Conservation (phyloP, 1,140 invertebrate genomes). For the Drosophila pallidifrons region DNA sequence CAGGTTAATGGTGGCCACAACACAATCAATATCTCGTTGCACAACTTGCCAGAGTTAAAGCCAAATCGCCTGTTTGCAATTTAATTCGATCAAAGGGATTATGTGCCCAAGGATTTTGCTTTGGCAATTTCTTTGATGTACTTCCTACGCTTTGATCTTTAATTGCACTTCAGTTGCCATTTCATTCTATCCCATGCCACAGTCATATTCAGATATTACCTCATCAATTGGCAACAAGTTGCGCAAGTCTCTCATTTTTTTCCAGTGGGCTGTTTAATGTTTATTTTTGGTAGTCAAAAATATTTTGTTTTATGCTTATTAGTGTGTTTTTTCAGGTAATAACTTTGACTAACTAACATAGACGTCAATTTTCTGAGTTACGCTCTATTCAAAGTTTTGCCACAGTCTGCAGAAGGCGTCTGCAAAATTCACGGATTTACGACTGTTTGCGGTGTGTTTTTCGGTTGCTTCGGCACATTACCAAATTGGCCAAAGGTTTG, state of each 20-base stretch:
- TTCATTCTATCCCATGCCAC: not conserved
- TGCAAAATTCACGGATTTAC: not conserved
- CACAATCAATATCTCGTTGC: constrained; percentile 47
- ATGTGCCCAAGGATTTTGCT: constrained; percentile 7
- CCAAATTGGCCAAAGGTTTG: constrained; percentile 7
- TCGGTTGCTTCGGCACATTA: constrained; percentile 3
- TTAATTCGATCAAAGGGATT: constrained; percentile 1
- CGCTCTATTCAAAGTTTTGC: not conserved
- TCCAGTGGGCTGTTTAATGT: constrained; percentile 1
- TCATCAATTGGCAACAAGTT: constrained; percentile 6
- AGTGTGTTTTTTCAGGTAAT: constrained; percentile 13
- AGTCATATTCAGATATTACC: constrained; percentile 9
- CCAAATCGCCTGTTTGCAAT: constrained; percentile 16
- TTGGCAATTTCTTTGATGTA: not conserved
- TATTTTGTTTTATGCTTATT: constrained; percentile 13
- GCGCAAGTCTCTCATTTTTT: not conserved
- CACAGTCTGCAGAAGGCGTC: constrained; percentile 1
- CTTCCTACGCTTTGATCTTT: not conserved
- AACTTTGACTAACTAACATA: constrained; percentile 1
- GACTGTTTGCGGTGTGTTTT: not conserved
- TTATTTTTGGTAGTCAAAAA: constrained; percentile 10
- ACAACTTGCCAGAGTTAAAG: constrained; percentile 35
- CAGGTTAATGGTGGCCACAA: constrained; percentile 52
- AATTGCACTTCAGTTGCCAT: constrained; percentile 7
- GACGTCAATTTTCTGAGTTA: constrained; percentile 4